Evolutionary conservation across 1,140 invertebrate species (phyloP), one percentile per base, ranked within the genome.

Genomic region (Amyelois transitella): DNA sequence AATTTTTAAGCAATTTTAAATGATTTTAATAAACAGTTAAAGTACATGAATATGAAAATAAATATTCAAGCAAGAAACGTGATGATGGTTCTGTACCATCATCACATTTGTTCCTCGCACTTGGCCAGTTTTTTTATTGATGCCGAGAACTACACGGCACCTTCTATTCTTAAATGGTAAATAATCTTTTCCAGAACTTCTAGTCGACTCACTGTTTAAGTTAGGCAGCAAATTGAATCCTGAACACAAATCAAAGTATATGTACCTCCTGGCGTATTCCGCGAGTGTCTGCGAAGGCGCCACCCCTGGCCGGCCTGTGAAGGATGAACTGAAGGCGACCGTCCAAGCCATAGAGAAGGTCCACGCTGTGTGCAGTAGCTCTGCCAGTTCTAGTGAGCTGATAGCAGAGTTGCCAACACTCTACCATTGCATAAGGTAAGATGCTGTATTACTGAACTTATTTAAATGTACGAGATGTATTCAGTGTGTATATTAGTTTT

Each of bases 181-280:
- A n/a, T n/a, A n/a, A n/a, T n/a, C 45, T 57, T 70, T 64, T 90
- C 20, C 87, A 94, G 96, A 99, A 89, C 90, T 99, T 18, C 88
- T 99, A 0, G 94, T 99, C 19, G 97, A 99, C 87, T 92, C 96
- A 0, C 83, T 99, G 10, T 99, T 99, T 75, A 97, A 97, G 77
- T 94, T 96, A 17, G 95, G 95, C 10, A 93, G 95, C 1, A 98
- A 98, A 89, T 89, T 99, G 43, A 98, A 99, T 88, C 96, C 95
- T 0, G 98, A 99, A 74, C 97, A 99, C 77, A 98, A 98, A 88
- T 93, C 96, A 1, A 99, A 99, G 82, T 99, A 99, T 75, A 96
- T 99, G 72, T 97, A 95, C 88, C 88, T 99, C 32, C 85, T 99
- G 53, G 97, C 98, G 2, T 99, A 99, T 89, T 96, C 97, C 6